Base-by-base conservation (phyloP, 2,113 vertebrate genomes). In the Hippocampus abdominalis region DNA sequence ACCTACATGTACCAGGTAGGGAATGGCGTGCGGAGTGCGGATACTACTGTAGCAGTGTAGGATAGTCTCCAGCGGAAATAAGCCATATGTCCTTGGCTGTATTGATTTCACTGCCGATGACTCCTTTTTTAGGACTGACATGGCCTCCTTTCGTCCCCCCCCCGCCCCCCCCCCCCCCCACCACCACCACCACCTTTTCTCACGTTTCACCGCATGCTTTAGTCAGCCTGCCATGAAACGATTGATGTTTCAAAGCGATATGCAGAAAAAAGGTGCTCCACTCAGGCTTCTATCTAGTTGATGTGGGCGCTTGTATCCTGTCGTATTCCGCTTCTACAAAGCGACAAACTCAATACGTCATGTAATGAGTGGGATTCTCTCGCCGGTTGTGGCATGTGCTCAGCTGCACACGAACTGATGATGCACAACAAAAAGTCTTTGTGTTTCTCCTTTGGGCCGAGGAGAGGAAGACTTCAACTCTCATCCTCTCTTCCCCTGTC, bases 1-100 rank as follows among this genome's bases (percentile, higher is more conserved):
- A 93, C 93, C 89, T 93, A 88, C 92, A 93, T 94, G 93, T 94
- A 93, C 83, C 94, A 95, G 94, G 94, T 94, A 94, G 92, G 92
- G 66, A 66, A 71, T 78, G 70, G 23, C 57, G 6, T 49, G 9
- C 70, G 57, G 60, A 60, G 46, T 79, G 70, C 72, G 66, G 68
- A 80, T 71, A 23, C 75, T 36, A 36, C 32, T 44, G 12, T 71
- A 18, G 44, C 23, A 49, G 74, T 80, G 72, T 78, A 70, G 66
- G 72, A 80, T 73, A 66, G 75, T 72, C 69, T 83, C 51, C 73
- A 64, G 78, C 70, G 76, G 66, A 67, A 16, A 66, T 64, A 65
- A 69, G 70, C 79, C 80, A 71, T 46, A 15, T 74, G 78, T 84
- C 85, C 79, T 82, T 76, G 74, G 67, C 79, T 39, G 77, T 87